Base-by-base conservation (phyloP, 2,888 invertebrate species). In the Drosophila paranaensis region DNA sequence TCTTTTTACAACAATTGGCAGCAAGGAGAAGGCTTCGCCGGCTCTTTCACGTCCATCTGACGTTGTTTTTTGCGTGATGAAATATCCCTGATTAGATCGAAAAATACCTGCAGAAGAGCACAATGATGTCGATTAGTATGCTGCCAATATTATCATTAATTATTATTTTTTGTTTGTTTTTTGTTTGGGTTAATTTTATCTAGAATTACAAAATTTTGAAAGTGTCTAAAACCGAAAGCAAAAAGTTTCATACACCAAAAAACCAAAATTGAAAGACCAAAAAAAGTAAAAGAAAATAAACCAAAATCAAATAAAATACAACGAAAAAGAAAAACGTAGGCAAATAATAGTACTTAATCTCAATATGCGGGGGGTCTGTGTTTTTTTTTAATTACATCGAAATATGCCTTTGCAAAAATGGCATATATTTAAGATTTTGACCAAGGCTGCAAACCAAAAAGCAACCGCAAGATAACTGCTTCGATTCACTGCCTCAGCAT, bases 51-150 rank as follows among this genome's bases (percentile, higher is more conserved):
- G 84, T 92, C 93, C 82, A 92, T 92, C 88, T 92, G 91, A 90
- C 92, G 93, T 86, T 91, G 91, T 89, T 92, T 93, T 85, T 93
- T 93, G 82, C 92, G 93, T 87, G 92, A 91, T 90, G 93, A 92
- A 82, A 93, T 93, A 90, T 93, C 93, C 91, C 92, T 93, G 92
- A 93, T 92, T 83, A 93, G 91, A 91, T 93, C 93, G 87, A 92
- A 93, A 91, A 93, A 93, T 85, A 93, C 93, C 93, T 93, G 50
- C 9, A 40, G 16, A 71, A 14, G n/a, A 50, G 30, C n/a, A 48
- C 50, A 50, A 11, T 16, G 13, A 20, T 6, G 4, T 13, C 11
- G 50, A 33, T 50, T 50, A 50, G 20, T 50, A 20, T 50, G 33
- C 6, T 16, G 11, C 42, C 35, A 57, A 54, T 10, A n/a, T 46